Evolutionary conservation across 2,797 vertebrate species (phyloP), one percentile per base, ranked within the genome.

Genomic region (Tragelaphus eurycerus): DNA sequence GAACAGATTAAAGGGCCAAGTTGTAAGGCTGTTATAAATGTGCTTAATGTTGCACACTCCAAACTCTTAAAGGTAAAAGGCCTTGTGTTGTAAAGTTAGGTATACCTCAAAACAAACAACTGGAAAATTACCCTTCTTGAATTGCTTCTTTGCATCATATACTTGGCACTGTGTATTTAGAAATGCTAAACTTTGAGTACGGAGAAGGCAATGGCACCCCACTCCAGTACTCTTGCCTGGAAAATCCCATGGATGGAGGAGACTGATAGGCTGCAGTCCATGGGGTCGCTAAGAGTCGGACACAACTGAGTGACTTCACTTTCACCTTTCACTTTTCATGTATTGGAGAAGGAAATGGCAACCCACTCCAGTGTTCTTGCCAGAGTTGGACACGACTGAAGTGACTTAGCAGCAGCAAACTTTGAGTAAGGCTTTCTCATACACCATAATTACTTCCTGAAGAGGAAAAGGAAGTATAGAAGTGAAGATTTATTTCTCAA

Each of bases 1-100:
- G 99, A 98, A 54, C 99, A 99, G 95, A 99, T 99, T 92, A 99
- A 99, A 98, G 98, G 99, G 90, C 46, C 98, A 83, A 97, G 98
- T 84, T 99, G 99, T 98, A 99, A 98, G 98, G 98, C 99, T 67
- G 99, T 99, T 90, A 97, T 99, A 74, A 99, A 96, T 96, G 98
- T 99, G 95, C 98, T 99, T 83, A 98, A 98, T 64, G 97, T 99
- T 90, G 98, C 98, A 97, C 98, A 67, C 52, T 99, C 99, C 95
- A 99, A 99, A 98, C 52, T 97, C 23, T 91, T 99, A 90, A 99
- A 98, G 99, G 99, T 99, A 99, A 86, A 83, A 86, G 46, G 3
- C 91, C 16, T 93, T 3, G 19, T 27, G 48, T 62, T 91, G 89
- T 62, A 27, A 89, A 83, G 29, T 92, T 89, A 89, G 21, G 34